Evolutionary conservation across 2,888 invertebrate genomes (phyloP), one percentile per base, ranked within the genome.

Genomic region (Pseudococcus jackbeardsleyi): DNA sequence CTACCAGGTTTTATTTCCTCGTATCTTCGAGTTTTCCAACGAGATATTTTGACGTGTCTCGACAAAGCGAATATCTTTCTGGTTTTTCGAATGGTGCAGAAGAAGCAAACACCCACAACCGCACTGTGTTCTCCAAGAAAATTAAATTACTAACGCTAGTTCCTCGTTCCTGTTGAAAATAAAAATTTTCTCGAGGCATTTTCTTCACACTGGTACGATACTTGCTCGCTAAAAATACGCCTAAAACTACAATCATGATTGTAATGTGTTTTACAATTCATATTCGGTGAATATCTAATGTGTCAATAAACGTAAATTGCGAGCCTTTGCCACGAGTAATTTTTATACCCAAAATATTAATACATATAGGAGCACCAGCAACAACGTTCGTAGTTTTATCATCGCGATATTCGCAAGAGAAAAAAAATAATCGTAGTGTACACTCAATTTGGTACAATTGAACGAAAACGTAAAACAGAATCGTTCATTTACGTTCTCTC

Each of bases 21-120:
- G 42, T 42, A n/a, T 54, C 1, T 54, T 54, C 54, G n/a, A 54
- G n/a, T 54, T n/a, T 54, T n/a, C 4, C n/a, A 15, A n/a, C n/a
- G 54, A 54, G n/a, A 54, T 50, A 50, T 50, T 54, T 54, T 8
- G 15, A 54, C 8, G n/a, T n/a, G n/a, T 54, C n/a, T 6, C n/a
- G n/a, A 54, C 17, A 54, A 54, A 54, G 7, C 0, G n/a, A 54
- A 54, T 54, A 17, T 54, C n/a, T 54, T 6, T n/a, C n/a, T n/a
- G n/a, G n/a, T 54, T 54, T 54, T 17, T 54, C n/a, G n/a, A 54
- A 54, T 54, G 5, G n/a, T n/a, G 7, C n/a, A 17, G n/a, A 17
- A 54, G 54, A 54, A 54, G 54, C n/a, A 54, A 54, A 54, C n/a
- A 54, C n/a, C n/a, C n/a, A 54, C 54, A n/a, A 54, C 54, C 54